Evolutionary conservation across 2,113 vertebrate species (phyloP), one percentile per base, ranked within the genome.

Genomic region (Apteryx owenii): DNA sequence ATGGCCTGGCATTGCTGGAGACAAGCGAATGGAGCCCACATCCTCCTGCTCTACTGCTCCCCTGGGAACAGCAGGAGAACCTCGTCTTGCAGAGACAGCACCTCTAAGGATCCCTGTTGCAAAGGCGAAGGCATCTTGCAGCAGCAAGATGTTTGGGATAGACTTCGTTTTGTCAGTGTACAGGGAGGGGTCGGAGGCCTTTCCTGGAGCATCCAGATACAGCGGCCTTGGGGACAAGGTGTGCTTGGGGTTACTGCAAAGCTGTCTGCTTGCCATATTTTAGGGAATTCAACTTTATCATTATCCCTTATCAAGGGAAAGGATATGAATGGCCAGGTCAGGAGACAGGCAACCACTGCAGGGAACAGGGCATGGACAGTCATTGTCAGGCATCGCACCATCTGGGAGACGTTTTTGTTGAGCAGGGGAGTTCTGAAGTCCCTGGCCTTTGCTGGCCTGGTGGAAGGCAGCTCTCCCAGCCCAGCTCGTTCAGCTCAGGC

Each of bases 251-350:
- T 40, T 53, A 21, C 40, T 9, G 13, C 54, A 70, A 11, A 82
- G 40, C 78, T 6, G 3, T 3, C 40, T 69, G 56, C 54, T 48
- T 81, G n/a, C 22, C 5, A 0, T 4, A 10, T 28, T 58, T 15
- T 12, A 12, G 66, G 50, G 75, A 44, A 26, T 60, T 15, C 6
- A 3, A 15, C 25, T 33, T 20, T 2, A n/a, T 28, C 48, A 0
- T 46, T 9, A 7, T 7, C 31, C 77, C 42, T 26, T 4, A 15
- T 33, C 29, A 4, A 48, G n/a, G 38, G 53, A 48, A 66, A 94
- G 61, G 31, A 31, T 1, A 12, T 0, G 38, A 64, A 71, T 0
- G 11, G 5, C 46, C 36, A 8, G n/a, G 0, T 20, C 3, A n/a
- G 77, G 64, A 31, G 25, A 12, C 14, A 17, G 19, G 28, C 38